Conservation (phyloP, 2,888 invertebrate genomes). For the Monopis laevigella region DNA sequence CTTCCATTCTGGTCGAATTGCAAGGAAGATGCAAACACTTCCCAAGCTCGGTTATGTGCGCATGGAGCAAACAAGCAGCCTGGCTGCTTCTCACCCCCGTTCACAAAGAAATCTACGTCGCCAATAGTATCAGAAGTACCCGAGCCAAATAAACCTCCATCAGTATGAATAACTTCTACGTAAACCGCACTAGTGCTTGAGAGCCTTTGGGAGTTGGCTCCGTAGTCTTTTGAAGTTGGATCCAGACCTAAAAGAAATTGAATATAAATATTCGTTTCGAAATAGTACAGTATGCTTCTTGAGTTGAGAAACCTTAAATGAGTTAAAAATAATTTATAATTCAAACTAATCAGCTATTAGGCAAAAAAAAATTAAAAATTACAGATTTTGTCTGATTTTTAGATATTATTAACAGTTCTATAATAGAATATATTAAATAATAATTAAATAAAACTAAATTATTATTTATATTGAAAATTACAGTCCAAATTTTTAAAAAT, state of each 20-base stretch:
- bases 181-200: slow-evolving; percentile 18
- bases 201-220: slow-evolving; percentile 1
- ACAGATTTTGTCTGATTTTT: too few relatives aligned
- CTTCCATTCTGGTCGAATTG: slow-evolving; percentile 12
- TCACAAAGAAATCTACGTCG: slow-evolving; percentile 15
- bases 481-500: too few relatives aligned
- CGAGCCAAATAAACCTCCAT: slow-evolving; percentile 14
- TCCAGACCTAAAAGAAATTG: slow-evolving; percentile 2
- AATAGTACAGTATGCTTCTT: too few relatives aligned
- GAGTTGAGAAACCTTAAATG: too few relatives aligned
- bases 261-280: too few relatives aligned
- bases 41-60: slow-evolving; percentile 12
- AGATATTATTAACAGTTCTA: too few relatives aligned
- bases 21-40: slow-evolving; percentile 15
- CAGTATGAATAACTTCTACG: slow-evolving; percentile 24
- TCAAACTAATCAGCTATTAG: too few relatives aligned
- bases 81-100: slow-evolving; percentile 27
- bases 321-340: too few relatives aligned
- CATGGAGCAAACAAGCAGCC: slow-evolving; percentile 11
- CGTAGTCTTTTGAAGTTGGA: slow-evolving; percentile 41
- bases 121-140: slow-evolving; percentile 16
- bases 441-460: too few relatives aligned
- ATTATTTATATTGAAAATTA: too few relatives aligned
- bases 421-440: too few relatives aligned
- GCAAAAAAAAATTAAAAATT: too few relatives aligned